These are phyloP conservation scores for Gambusia affinis DNA, from an alignment of 2,113 vertebrate genomes.

Conservation along the genomic window DNA sequence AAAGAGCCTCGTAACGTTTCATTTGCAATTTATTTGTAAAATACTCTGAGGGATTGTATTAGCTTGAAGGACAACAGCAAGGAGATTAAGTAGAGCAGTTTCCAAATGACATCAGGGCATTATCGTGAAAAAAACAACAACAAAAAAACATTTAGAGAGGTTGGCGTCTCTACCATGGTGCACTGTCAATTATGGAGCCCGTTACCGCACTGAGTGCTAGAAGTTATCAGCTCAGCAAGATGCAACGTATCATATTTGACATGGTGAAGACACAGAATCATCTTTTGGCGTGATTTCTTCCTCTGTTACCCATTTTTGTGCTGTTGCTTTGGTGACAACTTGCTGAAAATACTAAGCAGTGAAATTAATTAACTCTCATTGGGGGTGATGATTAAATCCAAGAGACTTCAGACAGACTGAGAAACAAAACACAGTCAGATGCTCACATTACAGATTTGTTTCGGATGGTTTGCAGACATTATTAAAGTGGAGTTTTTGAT, in stretches of 20 bases:
- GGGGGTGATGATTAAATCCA: background rate
- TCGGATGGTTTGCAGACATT: too few species aligned
- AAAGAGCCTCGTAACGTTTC: constrained; percentile 63
- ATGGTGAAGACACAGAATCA: background rate
- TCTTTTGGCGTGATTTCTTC: background rate
- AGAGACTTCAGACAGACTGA: too few species aligned
- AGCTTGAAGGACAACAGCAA: constrained; percentile 53
- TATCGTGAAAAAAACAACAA: constrained; percentile 28
- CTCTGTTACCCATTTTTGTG: background rate
- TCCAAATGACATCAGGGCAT: constrained; percentile 21
- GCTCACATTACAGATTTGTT: too few species aligned
- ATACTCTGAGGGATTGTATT: constrained; percentile 54
- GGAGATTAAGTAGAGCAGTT: constrained; percentile 27
- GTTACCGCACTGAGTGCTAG: constrained; percentile 23
- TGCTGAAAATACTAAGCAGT: background rate
- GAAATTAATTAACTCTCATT: background rate
- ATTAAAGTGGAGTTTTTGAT: too few species aligned
- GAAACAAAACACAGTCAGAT: too few species aligned
- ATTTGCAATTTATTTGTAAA: constrained; percentile 56
- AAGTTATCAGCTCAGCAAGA: constrained; percentile 27
- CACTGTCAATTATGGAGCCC: constrained; percentile 25
- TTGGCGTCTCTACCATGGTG: constrained; percentile 33
- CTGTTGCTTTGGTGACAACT: background rate
- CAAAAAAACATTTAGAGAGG: constrained; percentile 39
- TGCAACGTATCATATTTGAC: background rate